Percentiles rank a stretch among this genome's conserved stretches.
Evolutionary conservation across 2,797 vertebrate species (phyloP).

Genomic region (Melanotaenia nigrans): DNA sequence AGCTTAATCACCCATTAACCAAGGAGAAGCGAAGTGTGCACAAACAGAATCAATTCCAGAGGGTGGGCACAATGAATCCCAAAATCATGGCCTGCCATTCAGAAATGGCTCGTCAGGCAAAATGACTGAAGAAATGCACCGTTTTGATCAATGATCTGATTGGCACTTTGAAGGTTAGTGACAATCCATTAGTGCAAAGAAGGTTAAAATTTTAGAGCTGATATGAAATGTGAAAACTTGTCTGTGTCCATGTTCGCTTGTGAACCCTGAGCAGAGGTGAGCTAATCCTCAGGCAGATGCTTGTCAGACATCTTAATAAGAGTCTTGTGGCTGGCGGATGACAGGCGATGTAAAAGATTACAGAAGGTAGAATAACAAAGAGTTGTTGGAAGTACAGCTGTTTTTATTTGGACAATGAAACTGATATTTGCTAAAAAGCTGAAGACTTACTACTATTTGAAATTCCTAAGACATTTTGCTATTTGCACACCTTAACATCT

Average conservation of each 20-base stretch:
- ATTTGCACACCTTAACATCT: conserved; percentile 50
- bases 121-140: conserved; percentile 60
- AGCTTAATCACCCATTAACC: conserved; percentile 73
- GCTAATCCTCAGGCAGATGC: conserved; percentile 42
- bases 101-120: conserved; percentile 59
- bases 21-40: conserved; percentile 67
- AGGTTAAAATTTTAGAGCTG: conserved; percentile 43
- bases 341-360: conserved; percentile 22
- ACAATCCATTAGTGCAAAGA: conserved; percentile 33
- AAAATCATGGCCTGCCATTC: conserved; percentile 63
- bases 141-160: background rate
- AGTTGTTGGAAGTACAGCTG: conserved; percentile 11
- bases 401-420: background rate
- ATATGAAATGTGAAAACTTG: conserved; percentile 40
- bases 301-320: conserved; percentile 34
- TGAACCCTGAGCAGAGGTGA: conserved; percentile 17
- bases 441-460: conserved; percentile 22
- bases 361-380: background rate
- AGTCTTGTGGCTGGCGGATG: conserved; percentile 34
- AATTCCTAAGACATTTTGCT: conserved; percentile 31
- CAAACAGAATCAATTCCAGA: conserved; percentile 68
- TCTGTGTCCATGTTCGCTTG: conserved; percentile 37
- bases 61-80: conserved; percentile 52
- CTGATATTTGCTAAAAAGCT: conserved; percentile 4
- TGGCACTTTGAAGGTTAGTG: conserved; percentile 44